Evolutionary conservation across 2,888 invertebrate species (phyloP).

Genomic region (Sicus ferrugineus): DNA sequence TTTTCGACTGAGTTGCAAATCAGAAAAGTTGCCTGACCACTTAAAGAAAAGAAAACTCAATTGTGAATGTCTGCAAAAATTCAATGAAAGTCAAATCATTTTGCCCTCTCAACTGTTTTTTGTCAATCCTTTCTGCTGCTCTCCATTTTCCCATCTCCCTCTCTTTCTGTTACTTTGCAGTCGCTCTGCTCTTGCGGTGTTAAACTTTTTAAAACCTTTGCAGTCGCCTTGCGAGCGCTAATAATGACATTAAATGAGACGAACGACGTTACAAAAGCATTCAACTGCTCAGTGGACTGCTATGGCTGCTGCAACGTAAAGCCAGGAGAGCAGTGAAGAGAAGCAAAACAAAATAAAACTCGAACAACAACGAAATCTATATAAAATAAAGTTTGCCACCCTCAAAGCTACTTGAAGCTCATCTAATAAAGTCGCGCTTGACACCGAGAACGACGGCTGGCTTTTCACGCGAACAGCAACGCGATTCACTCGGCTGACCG

Average conservation of each 20-base stretch:
- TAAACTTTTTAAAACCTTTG: constrained; percentile 13
- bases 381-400: not conserved
- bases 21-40: too few relatives aligned
- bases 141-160: not conserved
- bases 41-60: too few relatives aligned
- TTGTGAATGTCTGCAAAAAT: too few relatives aligned
- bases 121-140: too few relatives aligned
- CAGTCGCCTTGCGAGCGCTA: not conserved
- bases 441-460: not conserved
- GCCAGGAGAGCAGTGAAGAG: not conserved
- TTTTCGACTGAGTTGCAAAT: too few relatives aligned
- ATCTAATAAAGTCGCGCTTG: constrained; percentile 2
- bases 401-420: not conserved
- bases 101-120: too few relatives aligned
- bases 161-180: not conserved
- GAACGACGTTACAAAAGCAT: not conserved
- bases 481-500: too few relatives aligned
- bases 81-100: too few relatives aligned
- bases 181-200: not conserved
- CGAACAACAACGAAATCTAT: not conserved
- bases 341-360: not conserved
- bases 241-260: constrained; percentile 8
- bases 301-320: not conserved
- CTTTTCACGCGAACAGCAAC: not conserved
- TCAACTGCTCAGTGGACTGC: constrained; percentile 7